Evolutionary conservation across 2,113 vertebrate species (phyloP).

Genomic region (Centropristis striata): DNA sequence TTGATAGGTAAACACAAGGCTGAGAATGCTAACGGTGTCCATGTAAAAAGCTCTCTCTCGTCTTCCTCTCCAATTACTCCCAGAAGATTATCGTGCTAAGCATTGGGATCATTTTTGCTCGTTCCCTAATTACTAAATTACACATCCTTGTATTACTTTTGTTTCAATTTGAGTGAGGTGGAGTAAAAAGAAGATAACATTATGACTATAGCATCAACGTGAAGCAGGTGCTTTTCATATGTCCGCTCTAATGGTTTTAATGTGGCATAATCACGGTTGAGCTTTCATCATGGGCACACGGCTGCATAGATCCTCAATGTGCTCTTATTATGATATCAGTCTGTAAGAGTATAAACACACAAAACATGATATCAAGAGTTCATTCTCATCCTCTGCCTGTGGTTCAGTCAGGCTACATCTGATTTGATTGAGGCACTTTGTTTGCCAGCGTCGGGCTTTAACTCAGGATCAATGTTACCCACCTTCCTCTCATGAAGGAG

Average conservation of each 20-base stretch:
- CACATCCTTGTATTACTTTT: slow-evolving; percentile 30
- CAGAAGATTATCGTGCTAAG: slow-evolving; percentile 31
- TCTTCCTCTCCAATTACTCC: slow-evolving; percentile 28
- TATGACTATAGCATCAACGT: slow-evolving; percentile 39
- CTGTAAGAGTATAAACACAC: background rate
- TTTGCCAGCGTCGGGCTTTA: background rate
- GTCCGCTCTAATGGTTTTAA: slow-evolving; percentile 46
- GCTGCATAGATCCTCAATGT: slow-evolving; percentile 7
- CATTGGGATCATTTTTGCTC: slow-evolving; percentile 32
- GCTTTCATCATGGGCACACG: slow-evolving; percentile 45
- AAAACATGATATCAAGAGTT: background rate
- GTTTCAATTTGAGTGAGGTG: slow-evolving; percentile 25
- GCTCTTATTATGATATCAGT: background rate
- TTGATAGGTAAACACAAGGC: slow-evolving; percentile 19
- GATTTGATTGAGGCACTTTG: background rate
- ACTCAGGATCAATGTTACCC: background rate
- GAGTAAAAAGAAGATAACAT: slow-evolving; percentile 22
- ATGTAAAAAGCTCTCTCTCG: slow-evolving; percentile 24
- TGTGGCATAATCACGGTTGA: slow-evolving; percentile 34
- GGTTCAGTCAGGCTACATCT: background rate
- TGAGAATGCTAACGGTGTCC: background rate
- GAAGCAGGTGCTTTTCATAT: slow-evolving; percentile 35
- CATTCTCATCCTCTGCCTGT: background rate
- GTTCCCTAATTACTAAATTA: slow-evolving; percentile 53
- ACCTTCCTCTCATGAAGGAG: background rate